Evolutionary conservation across 2,888 invertebrate species (phyloP), one percentile per base, ranked within the genome.

Genomic region (Yponomeuta malinellus): DNA sequence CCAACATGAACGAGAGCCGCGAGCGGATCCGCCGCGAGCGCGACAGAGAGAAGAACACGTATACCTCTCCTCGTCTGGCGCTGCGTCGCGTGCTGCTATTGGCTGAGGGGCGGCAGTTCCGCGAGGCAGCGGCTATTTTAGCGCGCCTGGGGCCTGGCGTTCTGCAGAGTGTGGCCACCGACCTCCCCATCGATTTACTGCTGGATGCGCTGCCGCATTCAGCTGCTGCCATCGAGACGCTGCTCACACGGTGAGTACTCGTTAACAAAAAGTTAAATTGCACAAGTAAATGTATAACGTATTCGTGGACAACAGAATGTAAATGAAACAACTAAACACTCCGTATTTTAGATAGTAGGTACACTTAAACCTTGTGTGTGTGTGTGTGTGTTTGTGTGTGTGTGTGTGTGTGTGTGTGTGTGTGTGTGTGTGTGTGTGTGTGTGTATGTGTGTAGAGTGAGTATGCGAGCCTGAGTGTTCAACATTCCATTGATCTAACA

Each of bases 191-290:
- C 70, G 98, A 98, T 83, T 91, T 97, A 76, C 93, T 98, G 76
- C 95, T 98, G n/a, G 98, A 98, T 77, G 96, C 97, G 2, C 91
- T 98, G 84, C 98, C 98, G 1, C 96, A 97, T 83, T 97, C 97
- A 29, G 94, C 98, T 2, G 96, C 96, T 77, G 93, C 98, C 69
- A 91, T 98, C 76, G 98, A 98, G 84, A 96, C 97, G 0, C 93
- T 98, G 33, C 95, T 95, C 73, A 93, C 93, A 76, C 94, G 95
- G 52, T 59, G 52, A 59, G 52, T 59, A 59, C 15, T 8, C 43
- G 5, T 43, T 8, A 43, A 5, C 8, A 43, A 5, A 8, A 4
- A 43, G 43, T 8, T 43, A 8, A 43, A 1, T 43, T 43, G 9
- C 5, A 8, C 8, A 43, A 43, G 43, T 43, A 43, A 43, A 43